These are phyloP conservation scores for Galendromus occidentalis DNA, from an alignment of 1,140 invertebrate genomes.

Conservation along the genomic window DNA sequence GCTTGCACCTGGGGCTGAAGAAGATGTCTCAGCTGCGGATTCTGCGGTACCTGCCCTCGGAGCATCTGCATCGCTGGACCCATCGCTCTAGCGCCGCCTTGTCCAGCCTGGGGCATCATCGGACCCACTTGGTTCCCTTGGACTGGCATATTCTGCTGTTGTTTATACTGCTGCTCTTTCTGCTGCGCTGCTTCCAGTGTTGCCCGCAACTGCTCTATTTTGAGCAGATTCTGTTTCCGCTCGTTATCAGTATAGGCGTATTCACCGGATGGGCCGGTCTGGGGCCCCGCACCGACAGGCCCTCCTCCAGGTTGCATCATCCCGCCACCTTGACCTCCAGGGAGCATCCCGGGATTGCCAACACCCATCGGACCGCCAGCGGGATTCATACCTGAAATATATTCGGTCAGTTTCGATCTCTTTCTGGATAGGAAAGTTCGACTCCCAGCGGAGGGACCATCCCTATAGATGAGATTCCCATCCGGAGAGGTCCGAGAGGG, in stretches of 20 bases:
- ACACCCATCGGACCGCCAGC: constrained; percentile 17
- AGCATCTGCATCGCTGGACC: constrained; percentile 16
- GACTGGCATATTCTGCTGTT: constrained; percentile 14
- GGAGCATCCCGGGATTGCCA: constrained; percentile 15
- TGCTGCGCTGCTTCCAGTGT: constrained; percentile 52
- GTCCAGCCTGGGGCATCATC: constrained; percentile 16
- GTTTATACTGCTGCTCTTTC: constrained; percentile 49
- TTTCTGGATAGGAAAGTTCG: too few relatives aligned
- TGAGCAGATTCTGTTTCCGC: constrained; percentile 43
- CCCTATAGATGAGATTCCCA: too few relatives aligned
- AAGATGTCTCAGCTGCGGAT: constrained; percentile 20
- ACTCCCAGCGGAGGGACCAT: too few relatives aligned
- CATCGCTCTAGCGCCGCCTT: constrained; percentile 16
- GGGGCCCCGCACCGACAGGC: constrained; percentile 1
- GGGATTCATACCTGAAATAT: too few relatives aligned
- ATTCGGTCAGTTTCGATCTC: too few relatives aligned
- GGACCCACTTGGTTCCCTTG: neutral
- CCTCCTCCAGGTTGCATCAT: neutral
- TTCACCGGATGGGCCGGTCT: neutral
- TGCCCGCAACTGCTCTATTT: constrained; percentile 43
- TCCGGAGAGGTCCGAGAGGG: too few relatives aligned
- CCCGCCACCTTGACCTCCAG: neutral
- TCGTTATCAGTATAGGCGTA: constrained; percentile 29
- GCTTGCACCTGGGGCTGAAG: constrained; percentile 17
- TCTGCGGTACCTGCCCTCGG: constrained; percentile 10